These are phyloP conservation scores for Heterodera carotae DNA, from an alignment of 1,140 invertebrate genomes.

Conservation along the genomic window DNA sequence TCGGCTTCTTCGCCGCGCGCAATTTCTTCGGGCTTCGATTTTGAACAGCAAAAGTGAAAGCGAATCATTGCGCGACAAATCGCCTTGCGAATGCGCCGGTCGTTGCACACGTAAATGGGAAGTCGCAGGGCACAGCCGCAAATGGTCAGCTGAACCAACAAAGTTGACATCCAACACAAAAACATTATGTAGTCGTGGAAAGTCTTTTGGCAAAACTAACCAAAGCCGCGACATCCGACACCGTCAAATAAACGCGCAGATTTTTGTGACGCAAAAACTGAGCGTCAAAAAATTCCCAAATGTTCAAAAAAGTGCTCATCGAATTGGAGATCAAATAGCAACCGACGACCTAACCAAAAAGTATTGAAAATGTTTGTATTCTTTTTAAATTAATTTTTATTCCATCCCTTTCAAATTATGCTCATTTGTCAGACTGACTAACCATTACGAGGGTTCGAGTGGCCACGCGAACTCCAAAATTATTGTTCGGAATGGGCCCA, in stretches of 20 bases:
- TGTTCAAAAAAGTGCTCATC: constrained; percentile 56
- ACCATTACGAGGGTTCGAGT: constrained; percentile 57
- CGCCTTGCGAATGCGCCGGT: constrained; percentile 14
- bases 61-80: constrained; percentile 23
- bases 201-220: no score
- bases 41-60: constrained; percentile 21
- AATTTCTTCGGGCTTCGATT: constrained; percentile 21
- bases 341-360: constrained; percentile 54
- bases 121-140: constrained; percentile 56
- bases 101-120: constrained; percentile 41
- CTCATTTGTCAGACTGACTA: background rate
- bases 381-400: background rate
- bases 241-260: constrained; percentile 55
- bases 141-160: constrained; percentile 50
- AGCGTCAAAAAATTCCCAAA: constrained; percentile 59
- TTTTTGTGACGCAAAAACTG: constrained; percentile 50
- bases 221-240: constrained; percentile 54
- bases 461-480: constrained; percentile 55
- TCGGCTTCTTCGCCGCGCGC: constrained; percentile 5
- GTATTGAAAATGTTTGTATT: no score
- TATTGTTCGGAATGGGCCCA: constrained; percentile 37
- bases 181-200: no score
- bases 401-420: background rate
- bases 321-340: constrained; percentile 56
- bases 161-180: background rate